These are phyloP conservation scores for Lepidocyrtoides sp. DNA, from an alignment of 2,888 invertebrate species.

Conservation along the genomic window DNA sequence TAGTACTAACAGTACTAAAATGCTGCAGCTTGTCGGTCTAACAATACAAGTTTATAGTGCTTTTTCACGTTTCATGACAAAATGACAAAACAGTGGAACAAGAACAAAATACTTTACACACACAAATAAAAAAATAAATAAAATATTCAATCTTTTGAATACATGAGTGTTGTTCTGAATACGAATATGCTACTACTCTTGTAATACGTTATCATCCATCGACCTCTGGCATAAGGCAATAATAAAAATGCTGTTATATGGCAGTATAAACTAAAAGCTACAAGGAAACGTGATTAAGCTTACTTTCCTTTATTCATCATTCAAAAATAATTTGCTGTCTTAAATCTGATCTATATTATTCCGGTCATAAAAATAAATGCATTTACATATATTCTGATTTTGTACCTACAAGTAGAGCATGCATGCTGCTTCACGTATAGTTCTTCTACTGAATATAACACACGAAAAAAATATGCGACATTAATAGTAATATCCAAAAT, in stretches of 20 bases:
- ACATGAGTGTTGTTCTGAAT: background rate
- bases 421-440: too few species aligned
- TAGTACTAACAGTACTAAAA: background rate
- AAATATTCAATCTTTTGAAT: background rate
- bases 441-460: background rate
- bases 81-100: background rate
- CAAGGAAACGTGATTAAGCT: slow-evolving; percentile 3
- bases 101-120: background rate
- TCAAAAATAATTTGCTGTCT: background rate
- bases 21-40: background rate
- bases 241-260: background rate
- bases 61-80: slow-evolving; percentile 3
- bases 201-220: slow-evolving; percentile 20
- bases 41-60: background rate
- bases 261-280: slow-evolving; percentile 7
- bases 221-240: background rate
- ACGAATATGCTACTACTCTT: background rate
- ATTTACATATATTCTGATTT: too few species aligned
- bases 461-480: background rate
- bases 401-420: too few species aligned
- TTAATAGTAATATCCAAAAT: background rate
- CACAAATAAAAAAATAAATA: slow-evolving; percentile 7
- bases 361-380: slow-evolving; percentile 12
- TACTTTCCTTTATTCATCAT: background rate
- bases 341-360: slow-evolving; percentile 4